Percentiles rank a stretch among this genome's conserved stretches.
phyloP scores from a whole-genome alignment of 2,888 invertebrate genomes.

The Neria commutata region DNA sequence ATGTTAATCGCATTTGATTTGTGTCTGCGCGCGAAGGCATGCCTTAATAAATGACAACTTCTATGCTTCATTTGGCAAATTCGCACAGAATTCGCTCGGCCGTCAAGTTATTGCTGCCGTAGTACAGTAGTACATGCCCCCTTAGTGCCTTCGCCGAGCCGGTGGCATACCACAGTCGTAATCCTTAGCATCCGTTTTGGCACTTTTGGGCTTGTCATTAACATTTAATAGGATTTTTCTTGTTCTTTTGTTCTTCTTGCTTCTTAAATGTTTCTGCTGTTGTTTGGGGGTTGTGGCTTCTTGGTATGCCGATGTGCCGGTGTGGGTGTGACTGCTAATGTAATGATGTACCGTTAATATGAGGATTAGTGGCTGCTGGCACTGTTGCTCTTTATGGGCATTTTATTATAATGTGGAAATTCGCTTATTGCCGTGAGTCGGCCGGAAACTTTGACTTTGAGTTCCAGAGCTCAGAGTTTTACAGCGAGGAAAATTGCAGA shows the following conservation, averaged over 20 bases:
- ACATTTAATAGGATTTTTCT: slow-evolving; percentile 26
- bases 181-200: slow-evolving; percentile 29
- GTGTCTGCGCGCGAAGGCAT: slow-evolving; percentile 13
- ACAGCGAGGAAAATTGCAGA: neutral
- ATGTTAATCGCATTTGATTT: slow-evolving; percentile 25
- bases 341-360: slow-evolving; percentile 24
- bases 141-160: neutral
- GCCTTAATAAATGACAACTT: slow-evolving; percentile 18
- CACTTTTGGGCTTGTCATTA: slow-evolving; percentile 26
- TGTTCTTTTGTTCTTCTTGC: neutral
- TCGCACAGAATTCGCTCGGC: slow-evolving; percentile 13
- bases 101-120: slow-evolving; percentile 6
- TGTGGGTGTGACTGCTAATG: slow-evolving; percentile 14
- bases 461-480: neutral
- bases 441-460: neutral
- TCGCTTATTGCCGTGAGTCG: neutral
- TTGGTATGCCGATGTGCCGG: neutral
- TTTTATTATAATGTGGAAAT: slow-evolving; percentile 33
- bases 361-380: slow-evolving; percentile 25
- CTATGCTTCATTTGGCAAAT: slow-evolving; percentile 11
- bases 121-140: no score
- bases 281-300: no score
- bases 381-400: slow-evolving; percentile 21
- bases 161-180: neutral
- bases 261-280: no score